Evolutionary conservation across 2,113 vertebrate genomes (phyloP), one percentile per base, ranked within the genome.

Genomic region (Scortum barcoo): DNA sequence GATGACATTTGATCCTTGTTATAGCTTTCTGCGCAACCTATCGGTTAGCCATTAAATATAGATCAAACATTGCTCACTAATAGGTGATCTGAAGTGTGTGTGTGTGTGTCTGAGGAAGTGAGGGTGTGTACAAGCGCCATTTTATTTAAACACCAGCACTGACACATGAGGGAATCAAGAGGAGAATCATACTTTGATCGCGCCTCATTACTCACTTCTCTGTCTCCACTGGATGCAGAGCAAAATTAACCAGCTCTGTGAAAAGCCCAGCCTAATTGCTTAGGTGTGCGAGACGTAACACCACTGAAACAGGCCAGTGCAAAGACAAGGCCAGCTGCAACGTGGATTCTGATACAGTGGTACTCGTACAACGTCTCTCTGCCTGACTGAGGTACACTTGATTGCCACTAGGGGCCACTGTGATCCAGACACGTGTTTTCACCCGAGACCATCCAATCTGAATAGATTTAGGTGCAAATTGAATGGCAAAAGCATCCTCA

Each of bases 31-130:
- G 56, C 48, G 38, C 56, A 63, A 50, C 33, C 22, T 40, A 53
- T 48, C 40, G 65, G 65, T 33, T n/a, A 24, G 38, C 28, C 46
- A 81, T 81, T 89, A 85, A 83, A 85, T 76, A 70, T 44, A 69
- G 40, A 87, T 80, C 69, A 78, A 84, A 63, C 40, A 30, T 20
- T 75, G 28, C 51, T 44, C 54, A 30, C 75, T 83, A 80, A 83
- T 66, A 51, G 80, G 66, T 78, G 46, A 77, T 78, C n/a, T 51
- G 19, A 33, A 40, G 8, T 13, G 40, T 53, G 42, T 28, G n/a
- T 51, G 56, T 36, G 22, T 60, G 36, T 26, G 19, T 57, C 7
- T 65, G 40, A 44, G 60, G 69, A 44, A 38, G 69, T 70, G 57
- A 48, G 66, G 61, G 54, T 79, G 58, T 72, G 77, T 68, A 46